Evolutionary conservation across 2,797 vertebrate genomes (phyloP).

Genomic region (Mionectes olivaceus): DNA sequence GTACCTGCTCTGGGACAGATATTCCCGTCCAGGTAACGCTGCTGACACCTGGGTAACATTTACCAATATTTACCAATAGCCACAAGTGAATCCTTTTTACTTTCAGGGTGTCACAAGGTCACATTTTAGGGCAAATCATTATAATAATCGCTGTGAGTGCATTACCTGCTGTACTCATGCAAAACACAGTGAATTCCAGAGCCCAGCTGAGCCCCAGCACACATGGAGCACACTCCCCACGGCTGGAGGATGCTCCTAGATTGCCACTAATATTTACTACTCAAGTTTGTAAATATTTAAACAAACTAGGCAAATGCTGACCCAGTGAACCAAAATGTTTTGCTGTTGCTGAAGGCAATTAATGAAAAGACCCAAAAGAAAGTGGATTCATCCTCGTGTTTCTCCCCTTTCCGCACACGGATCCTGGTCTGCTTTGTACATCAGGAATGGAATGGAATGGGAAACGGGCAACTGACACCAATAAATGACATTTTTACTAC

Average conservation of each 20-base stretch:
- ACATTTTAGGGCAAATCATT: background rate
- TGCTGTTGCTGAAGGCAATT: background rate
- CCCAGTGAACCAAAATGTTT: background rate
- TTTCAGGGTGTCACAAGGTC: background rate
- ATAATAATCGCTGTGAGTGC: background rate
- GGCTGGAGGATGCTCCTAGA: background rate
- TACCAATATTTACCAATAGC: background rate
- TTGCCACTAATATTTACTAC: background rate
- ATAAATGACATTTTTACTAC: background rate
- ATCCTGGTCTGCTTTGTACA: background rate
- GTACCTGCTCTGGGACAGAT: rapidly evolving
- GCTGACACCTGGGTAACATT: background rate
- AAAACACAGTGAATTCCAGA: background rate
- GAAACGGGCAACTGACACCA: background rate
- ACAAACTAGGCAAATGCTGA: background rate
- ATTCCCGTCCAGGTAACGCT: rapidly evolving
- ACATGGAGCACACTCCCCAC: background rate
- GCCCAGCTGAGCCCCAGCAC: background rate
- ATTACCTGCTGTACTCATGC: background rate
- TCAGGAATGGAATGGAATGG: background rate
- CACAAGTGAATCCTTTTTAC: background rate
- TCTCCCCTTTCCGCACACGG: rapidly evolving
- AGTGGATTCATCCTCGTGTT: background rate
- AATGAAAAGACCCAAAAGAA: background rate
- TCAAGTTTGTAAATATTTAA: background rate